phyloP scores from a whole-genome alignment of 2,888 invertebrate species.

The Torymus aiolomorphi region DNA sequence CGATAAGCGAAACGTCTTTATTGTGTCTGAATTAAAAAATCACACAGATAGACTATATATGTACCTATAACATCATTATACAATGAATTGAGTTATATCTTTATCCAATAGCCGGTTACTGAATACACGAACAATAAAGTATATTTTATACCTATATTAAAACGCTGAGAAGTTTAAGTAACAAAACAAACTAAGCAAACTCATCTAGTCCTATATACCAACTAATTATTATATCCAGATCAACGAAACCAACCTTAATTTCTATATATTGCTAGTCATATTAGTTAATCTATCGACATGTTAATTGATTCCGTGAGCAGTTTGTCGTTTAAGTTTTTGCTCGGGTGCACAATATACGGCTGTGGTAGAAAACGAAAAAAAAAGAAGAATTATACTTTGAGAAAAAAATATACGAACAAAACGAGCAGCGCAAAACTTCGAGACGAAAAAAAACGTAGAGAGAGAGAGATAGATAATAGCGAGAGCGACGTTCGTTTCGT shows the following conservation, averaged over 20 bases:
- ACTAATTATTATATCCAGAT: not conserved
- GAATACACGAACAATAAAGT: no score
- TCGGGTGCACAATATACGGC: constrained; percentile 49
- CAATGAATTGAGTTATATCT: no score
- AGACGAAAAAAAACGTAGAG: not conserved
- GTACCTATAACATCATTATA: no score
- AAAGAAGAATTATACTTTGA: not conserved
- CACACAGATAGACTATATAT: no score
- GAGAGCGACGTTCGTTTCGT: not conserved
- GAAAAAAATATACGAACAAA: not conserved
- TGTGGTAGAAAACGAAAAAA: constrained; percentile 35
- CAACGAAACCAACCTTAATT: not conserved
- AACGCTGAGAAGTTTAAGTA: no score
- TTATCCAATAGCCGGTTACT: no score
- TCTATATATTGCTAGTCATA: not conserved
- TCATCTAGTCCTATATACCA: not conserved
- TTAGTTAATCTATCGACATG: not conserved
- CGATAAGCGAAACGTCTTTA: no score
- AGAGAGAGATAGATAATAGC: not conserved
- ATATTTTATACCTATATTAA: no score
- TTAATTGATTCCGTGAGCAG: no score
- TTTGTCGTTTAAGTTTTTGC: not conserved
- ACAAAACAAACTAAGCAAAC: no score
- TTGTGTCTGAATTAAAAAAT: no score
- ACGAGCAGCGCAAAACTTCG: constrained; percentile 8